These are phyloP conservation scores for Varroa destructor DNA, from an alignment of 1,140 invertebrate genomes.

Conservation along the genomic window DNA sequence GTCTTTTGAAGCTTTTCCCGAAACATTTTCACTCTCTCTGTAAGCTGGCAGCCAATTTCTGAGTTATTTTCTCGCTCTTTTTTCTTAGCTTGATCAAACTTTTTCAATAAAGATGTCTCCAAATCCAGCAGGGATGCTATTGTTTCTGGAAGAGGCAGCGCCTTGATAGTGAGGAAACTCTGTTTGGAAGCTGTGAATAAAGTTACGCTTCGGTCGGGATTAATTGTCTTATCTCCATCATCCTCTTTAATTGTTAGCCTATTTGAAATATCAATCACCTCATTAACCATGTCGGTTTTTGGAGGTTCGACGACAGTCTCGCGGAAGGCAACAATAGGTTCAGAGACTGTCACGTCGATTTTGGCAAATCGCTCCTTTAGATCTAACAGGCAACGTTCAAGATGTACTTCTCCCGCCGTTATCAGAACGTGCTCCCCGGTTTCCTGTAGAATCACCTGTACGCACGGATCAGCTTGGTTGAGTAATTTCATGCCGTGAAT, in stretches of 20 bases:
- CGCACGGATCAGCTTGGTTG: conserved; percentile 84
- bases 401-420: conserved; percentile 91
- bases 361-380: conserved; percentile 64
- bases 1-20: conserved; percentile 51
- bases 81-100: conserved; percentile 20
- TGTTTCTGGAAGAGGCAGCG: conserved; percentile 16
- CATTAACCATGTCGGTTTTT: conserved; percentile 74
- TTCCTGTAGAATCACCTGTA: conserved; percentile 74
- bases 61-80: conserved; percentile 29
- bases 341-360: conserved; percentile 72
- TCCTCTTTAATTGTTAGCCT: conserved; percentile 38
- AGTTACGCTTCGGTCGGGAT: background rate
- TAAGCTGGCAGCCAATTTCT: conserved; percentile 41
- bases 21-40: conserved; percentile 49
- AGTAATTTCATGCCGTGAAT: conserved; percentile 62
- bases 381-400: conserved; percentile 83
- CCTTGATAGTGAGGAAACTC: conserved; percentile 24
- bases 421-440: conserved; percentile 90
- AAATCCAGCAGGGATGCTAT: conserved; percentile 35
- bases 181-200: conserved; percentile 17
- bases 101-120: conserved; percentile 11
- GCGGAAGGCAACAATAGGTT: conserved; percentile 87
- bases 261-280: conserved; percentile 54
- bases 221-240: conserved; percentile 31
- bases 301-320: conserved; percentile 78